Conservation (phyloP, 2,888 invertebrate genomes). For the Diploptera punctata region DNA sequence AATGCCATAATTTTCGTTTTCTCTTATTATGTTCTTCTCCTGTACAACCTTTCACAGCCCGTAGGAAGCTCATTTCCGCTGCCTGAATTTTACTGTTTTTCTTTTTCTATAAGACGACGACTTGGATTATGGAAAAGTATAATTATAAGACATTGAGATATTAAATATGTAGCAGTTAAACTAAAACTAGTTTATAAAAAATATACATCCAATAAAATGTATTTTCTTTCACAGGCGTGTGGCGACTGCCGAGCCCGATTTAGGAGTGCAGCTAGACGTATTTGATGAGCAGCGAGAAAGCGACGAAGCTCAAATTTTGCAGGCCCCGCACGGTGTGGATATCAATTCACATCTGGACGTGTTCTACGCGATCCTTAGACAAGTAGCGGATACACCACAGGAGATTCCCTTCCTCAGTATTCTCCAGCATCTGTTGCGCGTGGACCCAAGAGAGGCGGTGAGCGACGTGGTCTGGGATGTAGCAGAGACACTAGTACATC, state of each 20-base stretch:
- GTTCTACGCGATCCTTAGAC: constrained; percentile 91
- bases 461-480: constrained; percentile 96
- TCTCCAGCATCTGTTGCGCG: constrained; percentile 87
- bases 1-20: no score
- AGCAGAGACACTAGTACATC: constrained; percentile 88
- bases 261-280: constrained; percentile 90
- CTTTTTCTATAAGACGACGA: no score
- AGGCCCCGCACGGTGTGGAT: constrained; percentile 80
- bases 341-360: constrained; percentile 92
- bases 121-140: no score
- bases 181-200: no score
- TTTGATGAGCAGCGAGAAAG: constrained; percentile 94
- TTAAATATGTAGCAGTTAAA: no score
- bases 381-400: constrained; percentile 94
- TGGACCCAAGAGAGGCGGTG: constrained; percentile 87
- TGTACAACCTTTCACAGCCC: no score
- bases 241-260: constrained; percentile 66
- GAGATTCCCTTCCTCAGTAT: constrained; percentile 93
- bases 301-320: constrained; percentile 86
- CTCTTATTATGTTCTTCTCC: no score
- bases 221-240: no score
- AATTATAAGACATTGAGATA: no score
- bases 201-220: no score
- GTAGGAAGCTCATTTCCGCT: no score
- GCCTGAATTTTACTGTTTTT: no score